Evolutionary conservation across 2,113 vertebrate species (phyloP).

Genomic region (Thryonomys swinderianus): DNA sequence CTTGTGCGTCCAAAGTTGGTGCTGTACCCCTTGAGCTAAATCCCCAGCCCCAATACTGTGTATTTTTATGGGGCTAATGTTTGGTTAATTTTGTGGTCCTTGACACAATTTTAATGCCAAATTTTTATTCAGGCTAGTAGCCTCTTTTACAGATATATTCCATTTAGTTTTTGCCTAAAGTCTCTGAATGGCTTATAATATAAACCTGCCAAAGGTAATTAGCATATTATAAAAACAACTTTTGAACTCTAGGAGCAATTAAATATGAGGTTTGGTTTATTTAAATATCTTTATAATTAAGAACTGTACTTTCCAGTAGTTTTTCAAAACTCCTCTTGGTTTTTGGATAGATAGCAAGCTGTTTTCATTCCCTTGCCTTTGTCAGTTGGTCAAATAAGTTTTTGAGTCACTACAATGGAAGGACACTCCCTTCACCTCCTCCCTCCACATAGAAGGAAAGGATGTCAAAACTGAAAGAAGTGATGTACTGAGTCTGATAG

Average conservation of each 20-base stretch:
- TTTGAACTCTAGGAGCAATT: background rate
- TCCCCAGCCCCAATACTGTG: too few species aligned
- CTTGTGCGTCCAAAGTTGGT: too few species aligned
- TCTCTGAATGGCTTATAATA: background rate
- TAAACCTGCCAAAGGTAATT: constrained; percentile 22
- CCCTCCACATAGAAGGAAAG: background rate
- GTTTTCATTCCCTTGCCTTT: background rate
- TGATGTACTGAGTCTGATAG: background rate
- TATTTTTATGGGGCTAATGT: constrained; percentile 28
- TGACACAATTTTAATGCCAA: constrained; percentile 17
- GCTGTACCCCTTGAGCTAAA: too few species aligned
- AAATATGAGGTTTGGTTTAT: background rate
- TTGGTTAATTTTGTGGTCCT: background rate
- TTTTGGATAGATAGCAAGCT: background rate
- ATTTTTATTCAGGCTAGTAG: constrained; percentile 23
- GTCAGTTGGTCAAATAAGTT: background rate
- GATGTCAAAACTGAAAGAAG: background rate
- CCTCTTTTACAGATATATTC: background rate
- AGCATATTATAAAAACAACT: constrained; percentile 57
- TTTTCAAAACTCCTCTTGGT: background rate
- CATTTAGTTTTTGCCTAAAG: constrained; percentile 50
- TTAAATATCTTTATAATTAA: constrained; percentile 15
- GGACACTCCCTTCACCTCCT: background rate
- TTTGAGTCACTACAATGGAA: background rate
- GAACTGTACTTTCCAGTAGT: background rate